Conservation (phyloP, 2,888 invertebrate genomes). For the Dryocosmus kuriphilus region DNA sequence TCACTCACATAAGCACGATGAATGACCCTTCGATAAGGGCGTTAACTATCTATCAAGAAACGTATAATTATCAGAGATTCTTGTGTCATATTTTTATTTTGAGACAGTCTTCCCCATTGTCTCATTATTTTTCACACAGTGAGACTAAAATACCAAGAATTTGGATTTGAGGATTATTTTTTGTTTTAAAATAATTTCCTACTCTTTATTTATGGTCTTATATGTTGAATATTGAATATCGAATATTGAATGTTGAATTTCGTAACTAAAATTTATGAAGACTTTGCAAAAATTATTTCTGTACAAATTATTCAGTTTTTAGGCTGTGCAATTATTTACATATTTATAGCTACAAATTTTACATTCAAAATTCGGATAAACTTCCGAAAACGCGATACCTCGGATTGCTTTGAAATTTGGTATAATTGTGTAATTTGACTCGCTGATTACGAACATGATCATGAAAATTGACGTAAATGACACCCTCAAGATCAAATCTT, state of each 20-base stretch:
- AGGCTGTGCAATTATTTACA: no score
- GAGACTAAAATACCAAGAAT: neutral
- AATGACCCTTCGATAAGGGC: conserved; percentile 28
- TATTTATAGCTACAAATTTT: no score
- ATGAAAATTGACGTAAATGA: no score
- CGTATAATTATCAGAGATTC: conserved; percentile 28
- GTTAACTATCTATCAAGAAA: conserved; percentile 23
- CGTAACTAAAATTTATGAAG: neutral
- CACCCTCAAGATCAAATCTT: no score
- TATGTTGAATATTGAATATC: neutral
- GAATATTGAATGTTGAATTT: neutral
- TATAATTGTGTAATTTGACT: no score
- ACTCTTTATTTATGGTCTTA: neutral
- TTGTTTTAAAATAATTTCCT: neutral
- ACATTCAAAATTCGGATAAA: no score
- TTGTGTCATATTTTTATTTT: neutral
- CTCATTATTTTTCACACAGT: neutral
- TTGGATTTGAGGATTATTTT: neutral
- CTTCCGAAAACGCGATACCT: no score
- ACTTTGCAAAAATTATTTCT: no score
- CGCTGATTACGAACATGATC: no score
- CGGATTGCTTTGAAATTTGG: no score
- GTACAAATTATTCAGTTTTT: no score
- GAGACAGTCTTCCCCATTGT: neutral
- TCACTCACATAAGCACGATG: conserved; percentile 24